Evolutionary conservation across 2,797 vertebrate genomes (phyloP), one percentile per base, ranked within the genome.

Genomic region (Notoglanidium macrostoma): DNA sequence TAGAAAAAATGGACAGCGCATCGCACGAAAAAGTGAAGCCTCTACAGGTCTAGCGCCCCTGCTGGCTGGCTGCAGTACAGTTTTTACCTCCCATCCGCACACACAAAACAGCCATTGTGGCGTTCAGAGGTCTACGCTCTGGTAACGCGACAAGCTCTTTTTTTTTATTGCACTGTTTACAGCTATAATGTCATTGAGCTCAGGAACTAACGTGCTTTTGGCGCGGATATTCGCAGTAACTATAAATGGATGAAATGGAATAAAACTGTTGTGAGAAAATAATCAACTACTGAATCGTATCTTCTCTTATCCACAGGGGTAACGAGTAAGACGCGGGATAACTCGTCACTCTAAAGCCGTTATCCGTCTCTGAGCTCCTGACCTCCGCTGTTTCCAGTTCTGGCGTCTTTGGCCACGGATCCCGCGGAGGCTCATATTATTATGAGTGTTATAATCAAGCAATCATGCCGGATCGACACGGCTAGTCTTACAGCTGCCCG

Each of bases 381-480:
- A 68, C 65, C 84, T 84, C 35, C 23, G 63, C 9, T 12, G 46
- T 59, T 93, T 94, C 94, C 94, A 87, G 72, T 88, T 94, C 94
- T 89, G 93, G 49, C 29, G 74, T 74, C 55, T 35, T 23, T 70
- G 40, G 63, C 35, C 29, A 19, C 54, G 21, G 61, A 40, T 81
- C 55, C 85, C 44, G 82, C 54, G 19, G 21, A 74, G 67, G 57
- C 84, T 96, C 94, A 95, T 94, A 95, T 96, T 96, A 97, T 97
- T 97, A 97, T 96, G 96, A 95, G 95, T 94, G 95, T 95, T 83
- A 54, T 54, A 83, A 83, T 68, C 44, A 32, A 51, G 96, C 97
- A 97, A 97, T 97, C 97, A 97, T 96, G 94, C 94, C 94, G 96
- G 96, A 96, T 96, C 96, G 96, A 96, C 95, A 95, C 95, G 96